Conservation (phyloP, 1,140 invertebrate species). For the Euura lappo region DNA sequence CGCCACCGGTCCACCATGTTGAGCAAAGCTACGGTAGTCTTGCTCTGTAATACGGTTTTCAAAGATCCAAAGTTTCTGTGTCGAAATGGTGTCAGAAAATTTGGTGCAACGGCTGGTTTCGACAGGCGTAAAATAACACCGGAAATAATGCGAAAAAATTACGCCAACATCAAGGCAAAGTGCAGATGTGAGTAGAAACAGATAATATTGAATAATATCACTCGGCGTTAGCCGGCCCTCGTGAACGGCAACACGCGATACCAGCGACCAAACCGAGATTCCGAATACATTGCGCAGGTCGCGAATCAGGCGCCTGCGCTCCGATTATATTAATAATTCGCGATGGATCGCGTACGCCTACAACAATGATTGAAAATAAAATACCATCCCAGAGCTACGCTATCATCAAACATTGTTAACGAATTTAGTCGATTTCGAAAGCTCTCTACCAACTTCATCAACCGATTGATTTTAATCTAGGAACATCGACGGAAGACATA, state of each 20-base stretch:
- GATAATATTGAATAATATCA: neutral
- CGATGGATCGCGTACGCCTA: no score
- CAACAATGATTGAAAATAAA: no score
- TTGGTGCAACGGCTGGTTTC: neutral
- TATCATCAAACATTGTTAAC: no score
- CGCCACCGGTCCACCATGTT: conserved; percentile 16
- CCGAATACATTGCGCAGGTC: neutral
- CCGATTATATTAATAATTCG: neutral
- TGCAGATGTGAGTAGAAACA: conserved; percentile 52
- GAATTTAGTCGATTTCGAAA: no score
- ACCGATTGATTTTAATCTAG: no score
- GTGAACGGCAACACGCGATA: neutral
- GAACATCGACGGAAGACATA: no score
- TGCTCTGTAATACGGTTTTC: neutral
- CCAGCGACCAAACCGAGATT: neutral
- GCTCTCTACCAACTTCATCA: no score
- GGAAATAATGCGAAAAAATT: conserved; percentile 48
- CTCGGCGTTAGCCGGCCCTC: neutral
- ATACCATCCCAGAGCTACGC: no score
- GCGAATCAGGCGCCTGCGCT: neutral
- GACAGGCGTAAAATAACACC: conserved; percentile 29
- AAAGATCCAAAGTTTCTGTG: neutral
- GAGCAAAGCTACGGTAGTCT: neutral
- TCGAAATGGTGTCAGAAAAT: neutral
- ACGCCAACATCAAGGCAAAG: conserved; percentile 47